Conservation (phyloP, 1,140 invertebrate genomes). For the Macrostomum lignano region DNA sequence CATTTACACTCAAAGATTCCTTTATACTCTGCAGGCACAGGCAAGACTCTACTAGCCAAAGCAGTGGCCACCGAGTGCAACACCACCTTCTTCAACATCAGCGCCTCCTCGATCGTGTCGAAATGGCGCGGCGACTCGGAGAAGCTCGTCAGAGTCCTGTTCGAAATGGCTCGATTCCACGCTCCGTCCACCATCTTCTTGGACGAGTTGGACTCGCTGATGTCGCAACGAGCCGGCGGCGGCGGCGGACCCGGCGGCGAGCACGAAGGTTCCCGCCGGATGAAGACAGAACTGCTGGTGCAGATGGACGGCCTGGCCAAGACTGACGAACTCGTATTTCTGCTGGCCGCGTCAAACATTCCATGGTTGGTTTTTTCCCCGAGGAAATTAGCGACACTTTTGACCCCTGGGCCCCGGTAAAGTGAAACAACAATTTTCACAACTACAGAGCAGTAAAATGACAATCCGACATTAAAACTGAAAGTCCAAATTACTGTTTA, state of each 20-base stretch:
- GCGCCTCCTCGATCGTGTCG: slow-evolving; percentile 53
- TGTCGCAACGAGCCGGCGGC: slow-evolving; percentile 24
- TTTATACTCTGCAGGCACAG: slow-evolving; percentile 31
- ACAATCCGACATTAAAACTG: no score
- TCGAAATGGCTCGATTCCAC: slow-evolving; percentile 31
- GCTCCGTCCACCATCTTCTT: slow-evolving; percentile 32
- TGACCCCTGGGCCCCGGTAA: no score
- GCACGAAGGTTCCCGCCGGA: slow-evolving; percentile 32
- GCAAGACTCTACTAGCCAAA: slow-evolving; percentile 61
- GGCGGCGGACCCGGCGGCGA: slow-evolving; percentile 16
- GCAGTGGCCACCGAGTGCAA: slow-evolving; percentile 52
- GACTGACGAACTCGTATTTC: slow-evolving; percentile 39
- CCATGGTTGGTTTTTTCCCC: slow-evolving; percentile 62
- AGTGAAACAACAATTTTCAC: no score
- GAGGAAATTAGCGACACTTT: no score
- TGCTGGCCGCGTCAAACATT: slow-evolving; percentile 59
- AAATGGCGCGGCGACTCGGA: slow-evolving; percentile 84
- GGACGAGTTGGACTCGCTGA: slow-evolving; percentile 32
- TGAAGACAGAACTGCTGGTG: slow-evolving; percentile 44
- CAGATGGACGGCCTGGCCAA: slow-evolving; percentile 39
- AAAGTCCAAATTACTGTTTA: no score
- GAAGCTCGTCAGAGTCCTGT: slow-evolving; percentile 48
- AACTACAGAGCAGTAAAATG: no score
- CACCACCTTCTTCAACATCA: slow-evolving; percentile 67
- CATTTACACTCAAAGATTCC: no score